Conservation (phyloP, 2,888 invertebrate genomes). For the Drosophila imparisetae region DNA sequence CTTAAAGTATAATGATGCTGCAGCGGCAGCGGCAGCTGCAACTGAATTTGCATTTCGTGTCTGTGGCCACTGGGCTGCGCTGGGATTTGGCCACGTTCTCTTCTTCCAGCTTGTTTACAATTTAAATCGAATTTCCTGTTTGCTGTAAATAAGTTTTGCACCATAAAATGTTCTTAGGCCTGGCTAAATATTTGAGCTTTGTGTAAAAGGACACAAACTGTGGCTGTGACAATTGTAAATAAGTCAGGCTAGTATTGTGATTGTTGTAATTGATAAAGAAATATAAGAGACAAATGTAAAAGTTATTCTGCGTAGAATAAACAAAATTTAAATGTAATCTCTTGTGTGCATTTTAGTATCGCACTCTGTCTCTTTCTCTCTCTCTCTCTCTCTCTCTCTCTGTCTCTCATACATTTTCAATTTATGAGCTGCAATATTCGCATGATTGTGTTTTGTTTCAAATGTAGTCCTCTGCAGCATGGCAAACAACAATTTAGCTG, state of each 20-base stretch:
- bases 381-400: conserved; percentile 1
- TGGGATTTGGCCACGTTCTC: conserved; percentile 3
- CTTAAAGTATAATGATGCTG: conserved; percentile 56
- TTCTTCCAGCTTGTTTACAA: conserved; percentile 67
- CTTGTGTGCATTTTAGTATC: background rate
- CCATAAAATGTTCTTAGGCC: conserved; percentile 9
- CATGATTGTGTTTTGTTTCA: conserved; percentile 24
- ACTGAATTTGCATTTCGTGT: conserved; percentile 62
- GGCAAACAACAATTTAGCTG: conserved; percentile 22
- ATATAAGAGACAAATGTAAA: background rate
- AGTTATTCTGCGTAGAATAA: background rate
- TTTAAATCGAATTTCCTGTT: conserved; percentile 76
- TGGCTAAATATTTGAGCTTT: conserved; percentile 9
- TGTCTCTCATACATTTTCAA: conserved; percentile 33
- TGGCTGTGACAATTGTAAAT: background rate
- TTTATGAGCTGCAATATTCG: conserved; percentile 34
- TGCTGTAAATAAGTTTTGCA: conserved; percentile 56
- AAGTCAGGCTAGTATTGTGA: background rate
- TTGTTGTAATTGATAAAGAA: background rate
- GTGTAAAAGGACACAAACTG: conserved; percentile 3
- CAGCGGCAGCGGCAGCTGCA: conserved; percentile 32
- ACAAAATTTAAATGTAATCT: background rate
- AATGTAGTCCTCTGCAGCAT: background rate
- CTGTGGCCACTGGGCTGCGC: conserved; percentile 9
- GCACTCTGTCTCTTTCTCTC: background rate